Conservation (phyloP, 1,140 invertebrate species). For the Leptinotarsa undecemlineata region DNA sequence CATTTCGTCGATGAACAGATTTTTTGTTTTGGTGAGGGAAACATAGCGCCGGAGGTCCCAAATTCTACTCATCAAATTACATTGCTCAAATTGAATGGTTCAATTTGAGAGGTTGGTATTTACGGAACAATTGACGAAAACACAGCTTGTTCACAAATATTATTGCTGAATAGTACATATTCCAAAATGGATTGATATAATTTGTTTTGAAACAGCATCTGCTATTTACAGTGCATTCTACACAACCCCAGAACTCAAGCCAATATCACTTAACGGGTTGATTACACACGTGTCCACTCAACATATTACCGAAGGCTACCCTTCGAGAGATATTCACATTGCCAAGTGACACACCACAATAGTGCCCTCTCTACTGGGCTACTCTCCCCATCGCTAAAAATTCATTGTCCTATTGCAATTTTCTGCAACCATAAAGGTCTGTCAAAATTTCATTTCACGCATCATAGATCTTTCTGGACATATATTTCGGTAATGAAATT, state of each 20-base stretch:
- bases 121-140: neutral
- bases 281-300: slow-evolving; percentile 18
- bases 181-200: neutral
- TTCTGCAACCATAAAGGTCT: slow-evolving; percentile 18
- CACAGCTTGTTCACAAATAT: neutral
- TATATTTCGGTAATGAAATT: slow-evolving; percentile 18
- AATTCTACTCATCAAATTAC: too few species aligned
- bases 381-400: slow-evolving; percentile 6
- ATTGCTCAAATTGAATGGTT: too few species aligned
- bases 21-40: too few species aligned
- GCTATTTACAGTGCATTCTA: neutral
- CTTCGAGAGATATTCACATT: neutral
- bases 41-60: too few species aligned
- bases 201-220: neutral
- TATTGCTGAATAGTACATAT: neutral
- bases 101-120: too few species aligned
- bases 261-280: slow-evolving; percentile 23
- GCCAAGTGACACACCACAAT: slow-evolving; percentile 19
- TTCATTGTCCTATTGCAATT: slow-evolving; percentile 21
- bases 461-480: slow-evolving; percentile 19
- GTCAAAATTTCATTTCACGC: slow-evolving; percentile 27
- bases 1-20: too few species aligned
- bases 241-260: neutral
- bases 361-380: neutral
- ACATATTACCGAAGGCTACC: slow-evolving; percentile 8